phyloP scores from a whole-genome alignment of 2,797 vertebrate species.

The Heteromormyrus szaboi region DNA sequence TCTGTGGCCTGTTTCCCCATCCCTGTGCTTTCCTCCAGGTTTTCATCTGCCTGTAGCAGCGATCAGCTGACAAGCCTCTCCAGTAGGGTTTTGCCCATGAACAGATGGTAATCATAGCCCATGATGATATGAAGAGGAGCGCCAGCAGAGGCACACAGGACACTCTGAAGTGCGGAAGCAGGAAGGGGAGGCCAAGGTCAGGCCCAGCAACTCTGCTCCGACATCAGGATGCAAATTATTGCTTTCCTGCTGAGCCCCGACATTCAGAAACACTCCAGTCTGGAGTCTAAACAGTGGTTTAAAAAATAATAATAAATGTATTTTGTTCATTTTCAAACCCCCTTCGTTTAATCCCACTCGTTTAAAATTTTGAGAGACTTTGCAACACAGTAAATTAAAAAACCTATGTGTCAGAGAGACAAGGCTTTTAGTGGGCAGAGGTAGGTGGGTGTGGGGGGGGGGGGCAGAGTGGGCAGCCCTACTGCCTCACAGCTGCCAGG shows the following conservation, averaged over 20 bases:
- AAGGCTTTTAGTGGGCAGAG: background rate
- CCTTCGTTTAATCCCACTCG: background rate
- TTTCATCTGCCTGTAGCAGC: conserved; percentile 1
- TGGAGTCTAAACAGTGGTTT: conserved; percentile 4
- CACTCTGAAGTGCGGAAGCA: background rate
- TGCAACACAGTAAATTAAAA: background rate
- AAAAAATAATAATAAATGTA: background rate
- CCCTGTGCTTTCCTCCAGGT: background rate
- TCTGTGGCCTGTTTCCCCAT: background rate
- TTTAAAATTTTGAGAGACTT: background rate
- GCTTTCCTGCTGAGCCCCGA: background rate
- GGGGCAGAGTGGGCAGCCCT: background rate
- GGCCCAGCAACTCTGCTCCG: background rate
- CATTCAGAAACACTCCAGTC: background rate
- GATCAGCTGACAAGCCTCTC: conserved; percentile 38
- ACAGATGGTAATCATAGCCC: conserved; percentile 45
- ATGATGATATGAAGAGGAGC: conserved; percentile 39
- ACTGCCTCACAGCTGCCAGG: background rate
- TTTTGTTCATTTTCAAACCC: background rate
- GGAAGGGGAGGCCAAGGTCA: background rate
- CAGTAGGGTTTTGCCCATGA: conserved; percentile 40
- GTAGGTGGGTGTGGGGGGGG: background rate
- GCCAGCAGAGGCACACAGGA: background rate
- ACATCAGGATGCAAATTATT: conserved; percentile 16
- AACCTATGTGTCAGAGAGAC: background rate